phyloP scores from a whole-genome alignment of 2,797 vertebrate species.

The Karalla daura region DNA sequence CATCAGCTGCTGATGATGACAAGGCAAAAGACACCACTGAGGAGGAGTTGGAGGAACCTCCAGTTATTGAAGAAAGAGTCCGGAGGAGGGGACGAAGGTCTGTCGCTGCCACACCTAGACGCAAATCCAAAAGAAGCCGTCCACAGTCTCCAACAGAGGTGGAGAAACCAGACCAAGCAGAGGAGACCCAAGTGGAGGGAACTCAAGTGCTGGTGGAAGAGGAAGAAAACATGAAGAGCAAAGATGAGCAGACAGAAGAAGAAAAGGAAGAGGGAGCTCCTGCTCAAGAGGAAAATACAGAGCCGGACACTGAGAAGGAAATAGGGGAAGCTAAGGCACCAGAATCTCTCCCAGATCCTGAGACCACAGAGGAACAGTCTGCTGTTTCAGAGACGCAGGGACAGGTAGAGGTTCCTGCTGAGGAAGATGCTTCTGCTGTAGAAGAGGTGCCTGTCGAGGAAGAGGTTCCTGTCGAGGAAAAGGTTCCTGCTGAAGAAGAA shows the following conservation, averaged over 20 bases:
- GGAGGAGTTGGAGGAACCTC: conserved; percentile 48
- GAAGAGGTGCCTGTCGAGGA: not conserved
- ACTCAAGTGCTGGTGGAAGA: not conserved
- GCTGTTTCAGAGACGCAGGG: not conserved
- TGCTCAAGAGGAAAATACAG: not conserved
- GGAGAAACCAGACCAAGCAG: not conserved
- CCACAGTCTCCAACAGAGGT: conserved; percentile 6
- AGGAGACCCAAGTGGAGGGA: conserved; percentile 5
- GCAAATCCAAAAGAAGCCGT: conserved; percentile 16
- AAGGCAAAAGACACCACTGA: not conserved
- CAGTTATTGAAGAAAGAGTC: conserved; percentile 52
- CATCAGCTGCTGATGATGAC: not conserved
- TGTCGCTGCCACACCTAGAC: not conserved
- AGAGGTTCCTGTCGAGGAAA: not conserved
- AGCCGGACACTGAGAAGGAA: not conserved
- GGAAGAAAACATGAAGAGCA: not conserved
- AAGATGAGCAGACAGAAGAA: not conserved
- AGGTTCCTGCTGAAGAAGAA: not conserved
- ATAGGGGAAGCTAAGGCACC: not conserved
- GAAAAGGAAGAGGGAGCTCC: not conserved
- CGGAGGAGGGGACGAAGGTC: conserved; percentile 29
- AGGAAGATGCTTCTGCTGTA: not conserved
- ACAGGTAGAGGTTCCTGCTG: not conserved
- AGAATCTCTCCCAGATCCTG: not conserved
- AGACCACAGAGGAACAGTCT: not conserved